phyloP scores from a whole-genome alignment of 2,113 vertebrate genomes.

The cat (Felis catus) region F.catus_Fca126_mat1.0 CM031415.1:197132501-197133000 shows the following conservation, averaged over 20 bases:
- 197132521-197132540: conserved; percentile 22
- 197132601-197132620: conserved; percentile 53
- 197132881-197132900: background rate
- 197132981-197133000: background rate
- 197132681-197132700: background rate
- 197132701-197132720: background rate
- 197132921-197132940: background rate
- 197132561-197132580: conserved; percentile 77
- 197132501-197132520: conserved; percentile 67
- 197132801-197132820: background rate
- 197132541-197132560: conserved; percentile 71
- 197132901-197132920: background rate
- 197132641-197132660: conserved; percentile 37
- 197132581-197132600: conserved; percentile 68
- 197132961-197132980: no score
- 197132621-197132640: conserved; percentile 36
- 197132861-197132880: background rate
- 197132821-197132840: background rate
- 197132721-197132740: background rate
- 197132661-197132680: background rate
- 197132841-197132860: background rate
- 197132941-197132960: background rate
- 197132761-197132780: background rate
- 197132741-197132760: background rate
- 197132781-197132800: background rate